Base-by-base conservation (phyloP, 1,140 invertebrate genomes). In the Pteromalus puparum region DNA sequence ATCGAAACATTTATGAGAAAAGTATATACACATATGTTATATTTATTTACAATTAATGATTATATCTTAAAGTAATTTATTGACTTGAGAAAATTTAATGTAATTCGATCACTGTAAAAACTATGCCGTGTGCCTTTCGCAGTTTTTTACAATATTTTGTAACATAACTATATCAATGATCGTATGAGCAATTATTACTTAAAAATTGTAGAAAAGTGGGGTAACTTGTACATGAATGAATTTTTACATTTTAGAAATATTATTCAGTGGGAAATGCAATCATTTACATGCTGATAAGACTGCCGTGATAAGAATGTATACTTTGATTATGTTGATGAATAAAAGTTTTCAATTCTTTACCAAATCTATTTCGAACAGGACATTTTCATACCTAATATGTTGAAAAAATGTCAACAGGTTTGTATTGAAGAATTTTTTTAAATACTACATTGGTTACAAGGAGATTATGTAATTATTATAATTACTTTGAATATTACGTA, bases 311-410 rank as follows among this genome's bases (percentile, higher is more conserved):
- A 26, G 53, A 34, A 75, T 83, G 74, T 83, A 83, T 28, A 77
- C 18, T 76, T 68, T 48, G 7, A 67, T 9, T 74, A 67, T 61
- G 38, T 83, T 77, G 38, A 48, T 42, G 21, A 83, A 83, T 83
- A 83, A 83, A 83, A 65, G n/a, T 1, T 82, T 75, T n/a, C n/a
- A n/a, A n/a, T n/a, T n/a, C 26, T n/a, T 61, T 61, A 61, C 48
- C 13, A 53, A 0, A 53, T 53, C 12, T 53, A 53, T 15, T 53
- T 53, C 18, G 2, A 18, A 53, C 18, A 0, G 5, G 18, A 1
- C 21, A 61, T 61, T 7, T 61, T 61, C n/a, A 6, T 7, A 21
- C 3, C 21, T 61, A 61, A 21, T 18, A n/a, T 61, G 38, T 7
- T 9, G n/a, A 42, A 7, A 42, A 42, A 42, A 42, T 42, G 18